Conservation (phyloP, 2,888 invertebrate genomes). For the Agrotis ipsilon region DNA sequence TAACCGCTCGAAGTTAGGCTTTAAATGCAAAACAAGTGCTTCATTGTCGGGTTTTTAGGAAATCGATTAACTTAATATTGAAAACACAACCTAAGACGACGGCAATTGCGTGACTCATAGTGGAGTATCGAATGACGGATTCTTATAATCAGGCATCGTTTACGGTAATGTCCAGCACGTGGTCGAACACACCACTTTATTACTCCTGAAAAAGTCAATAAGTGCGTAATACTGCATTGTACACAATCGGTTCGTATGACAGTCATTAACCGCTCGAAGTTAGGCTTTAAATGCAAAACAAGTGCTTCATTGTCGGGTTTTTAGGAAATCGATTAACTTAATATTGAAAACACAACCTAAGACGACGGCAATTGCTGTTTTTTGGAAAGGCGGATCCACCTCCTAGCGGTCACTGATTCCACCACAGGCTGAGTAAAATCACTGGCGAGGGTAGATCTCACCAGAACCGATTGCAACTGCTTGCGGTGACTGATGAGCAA, state of each 20-base stretch:
- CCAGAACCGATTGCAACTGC: too few species aligned
- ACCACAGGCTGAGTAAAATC: too few species aligned
- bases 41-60: constrained; percentile 11
- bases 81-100: too few species aligned
- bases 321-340: too few species aligned
- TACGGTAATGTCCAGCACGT: constrained; percentile 61
- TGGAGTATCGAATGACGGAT: constrained; percentile 62
- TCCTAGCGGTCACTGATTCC: too few species aligned
- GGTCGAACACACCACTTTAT: constrained; percentile 55
- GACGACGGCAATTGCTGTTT: too few species aligned
- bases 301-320: constrained; percentile 28
- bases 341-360: too few species aligned
- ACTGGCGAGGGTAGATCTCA: too few species aligned
- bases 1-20: constrained; percentile 42
- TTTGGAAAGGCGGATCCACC: too few species aligned
- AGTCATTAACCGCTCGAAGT: constrained; percentile 48
- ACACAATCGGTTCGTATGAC: constrained; percentile 62
- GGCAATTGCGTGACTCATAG: constrained; percentile 62
- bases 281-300: constrained; percentile 54
- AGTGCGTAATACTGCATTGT: constrained; percentile 61
- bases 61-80: too few species aligned
- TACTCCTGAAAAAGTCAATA: constrained; percentile 63
- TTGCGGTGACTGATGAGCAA: too few species aligned
- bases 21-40: constrained; percentile 56
- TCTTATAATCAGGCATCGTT: constrained; percentile 59